These are phyloP conservation scores for Cynodonichthys magdalenae DNA, from an alignment of 2,797 vertebrate species.

Conservation along the genomic window DNA sequence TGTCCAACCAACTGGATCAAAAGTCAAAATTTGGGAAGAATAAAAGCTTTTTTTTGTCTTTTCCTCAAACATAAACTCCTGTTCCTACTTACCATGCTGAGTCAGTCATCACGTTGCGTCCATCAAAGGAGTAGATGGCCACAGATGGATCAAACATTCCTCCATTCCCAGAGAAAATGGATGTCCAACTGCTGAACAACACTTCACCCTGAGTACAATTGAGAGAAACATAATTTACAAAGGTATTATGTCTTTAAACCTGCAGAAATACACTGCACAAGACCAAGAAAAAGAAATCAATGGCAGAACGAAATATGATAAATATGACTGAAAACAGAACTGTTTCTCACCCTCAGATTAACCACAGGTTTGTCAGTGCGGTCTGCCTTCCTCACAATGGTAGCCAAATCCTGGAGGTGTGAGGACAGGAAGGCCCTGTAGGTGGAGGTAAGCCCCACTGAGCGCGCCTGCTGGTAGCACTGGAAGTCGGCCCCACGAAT, in stretches of 20 bases:
- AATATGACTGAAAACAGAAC: background rate
- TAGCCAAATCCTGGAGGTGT: constrained; percentile 91
- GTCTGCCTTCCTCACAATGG: constrained; percentile 90
- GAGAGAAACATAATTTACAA: background rate
- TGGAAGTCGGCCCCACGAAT: constrained; percentile 89
- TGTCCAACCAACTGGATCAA: background rate
- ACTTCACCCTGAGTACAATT: constrained; percentile 83
- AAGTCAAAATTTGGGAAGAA: background rate
- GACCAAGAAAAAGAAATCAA: no score
- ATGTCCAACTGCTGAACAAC: constrained; percentile 90
- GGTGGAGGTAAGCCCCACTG: constrained; percentile 86
- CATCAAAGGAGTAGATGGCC: constrained; percentile 94
- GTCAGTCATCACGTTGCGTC: constrained; percentile 88
- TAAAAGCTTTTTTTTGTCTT: background rate
- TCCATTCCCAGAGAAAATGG: constrained; percentile 89
- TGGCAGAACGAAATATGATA: background rate
- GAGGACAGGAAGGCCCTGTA: constrained; percentile 94
- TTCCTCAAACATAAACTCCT: background rate
- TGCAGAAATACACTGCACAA: background rate
- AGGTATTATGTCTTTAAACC: background rate
- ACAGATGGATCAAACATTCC: constrained; percentile 83
- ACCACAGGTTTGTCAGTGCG: constrained; percentile 86
- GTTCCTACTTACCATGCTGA: constrained; percentile 85
- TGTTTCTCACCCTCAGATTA: constrained; percentile 87
- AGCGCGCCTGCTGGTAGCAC: constrained; percentile 93